Percentiles rank a stretch among this genome's conserved stretches.
Conservation (phyloP, 1,140 invertebrate genomes). For the Liolophura sinensis region DNA sequence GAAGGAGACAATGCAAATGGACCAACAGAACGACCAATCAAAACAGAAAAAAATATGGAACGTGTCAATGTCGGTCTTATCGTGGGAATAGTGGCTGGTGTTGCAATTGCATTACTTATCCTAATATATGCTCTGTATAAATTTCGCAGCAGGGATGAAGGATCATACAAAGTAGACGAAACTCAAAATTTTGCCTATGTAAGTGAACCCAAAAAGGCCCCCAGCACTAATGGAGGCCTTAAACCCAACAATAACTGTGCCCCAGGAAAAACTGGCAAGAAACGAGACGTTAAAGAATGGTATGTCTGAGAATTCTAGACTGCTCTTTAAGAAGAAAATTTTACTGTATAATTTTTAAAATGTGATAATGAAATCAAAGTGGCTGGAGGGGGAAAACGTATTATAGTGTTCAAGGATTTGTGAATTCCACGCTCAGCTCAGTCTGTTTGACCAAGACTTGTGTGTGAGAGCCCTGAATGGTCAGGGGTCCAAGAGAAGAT, state of each 20-base stretch:
- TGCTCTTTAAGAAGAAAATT: no score
- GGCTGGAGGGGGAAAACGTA: conserved; percentile 4
- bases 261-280: conserved; percentile 69
- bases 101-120: conserved; percentile 87
- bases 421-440: not conserved
- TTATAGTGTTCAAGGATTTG: conserved; percentile 1
- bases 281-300: conserved; percentile 92
- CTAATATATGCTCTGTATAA: conserved; percentile 88
- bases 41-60: no score
- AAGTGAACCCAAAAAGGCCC: conserved; percentile 42
- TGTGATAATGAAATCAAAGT: no score
- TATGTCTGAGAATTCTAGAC: conserved; percentile 71
- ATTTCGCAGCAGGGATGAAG: conserved; percentile 83
- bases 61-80: conserved; percentile 64
- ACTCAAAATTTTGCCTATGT: conserved; percentile 62
- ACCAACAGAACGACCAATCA: no score
- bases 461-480: not conserved
- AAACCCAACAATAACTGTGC: conserved; percentile 35
- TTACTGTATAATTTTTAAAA: no score
- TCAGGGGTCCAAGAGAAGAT: not conserved
- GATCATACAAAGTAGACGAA: conserved; percentile 89
- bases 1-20: no score
- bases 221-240: conserved; percentile 54
- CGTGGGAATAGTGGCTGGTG: conserved; percentile 87
- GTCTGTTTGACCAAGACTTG: not conserved